Evolutionary conservation across 2,888 invertebrate species (phyloP), one percentile per base, ranked within the genome.

Genomic region (Urechis unicinctus): DNA sequence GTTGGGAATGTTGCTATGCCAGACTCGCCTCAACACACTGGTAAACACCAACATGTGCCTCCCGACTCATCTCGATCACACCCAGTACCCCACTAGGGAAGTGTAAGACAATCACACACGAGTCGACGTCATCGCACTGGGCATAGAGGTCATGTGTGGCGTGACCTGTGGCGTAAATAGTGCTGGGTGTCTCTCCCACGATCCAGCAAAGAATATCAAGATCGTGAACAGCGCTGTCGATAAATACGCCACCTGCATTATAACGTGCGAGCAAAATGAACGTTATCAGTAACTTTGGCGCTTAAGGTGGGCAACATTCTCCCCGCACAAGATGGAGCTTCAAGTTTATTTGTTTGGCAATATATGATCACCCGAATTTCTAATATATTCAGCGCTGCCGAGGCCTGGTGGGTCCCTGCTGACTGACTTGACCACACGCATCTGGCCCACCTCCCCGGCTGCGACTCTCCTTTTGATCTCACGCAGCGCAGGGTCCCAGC

Each of bases 151-250:
- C 82, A 57, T 84, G 80, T 62, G 84, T 81, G 1, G 84, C 81
- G 0, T 77, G 66, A 9, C 82, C 83, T 28, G 79, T 69, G 0
- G 81, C 81, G 66, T 79, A 80, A 46, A 86, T 84, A 56, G 79
- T 81, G n/a, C 66, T 74, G 0, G 86, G 86, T 56, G 81, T 80
- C 69, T 85, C 85, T 0, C 84, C 85, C 26, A 85, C 70, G 47
- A 85, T 71, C 84, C 84, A 86, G 57, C 83, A 82, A 2, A 83
- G 73, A 71, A 85, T 79, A 66, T 86, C 86, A 58, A 87, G 79
- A 70, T 86, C 86, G 64, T 86, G 86, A 17, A 86, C 85, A 53
- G 84, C 79, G 59, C 85, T 85, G 68, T 87, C 86, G 60, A 85
- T 84, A 71, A 85, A 85, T 41, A 86, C 85, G 4, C 85, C 85